phyloP scores from a whole-genome alignment of 1,140 invertebrate species.

The Holotrichia oblita region DNA sequence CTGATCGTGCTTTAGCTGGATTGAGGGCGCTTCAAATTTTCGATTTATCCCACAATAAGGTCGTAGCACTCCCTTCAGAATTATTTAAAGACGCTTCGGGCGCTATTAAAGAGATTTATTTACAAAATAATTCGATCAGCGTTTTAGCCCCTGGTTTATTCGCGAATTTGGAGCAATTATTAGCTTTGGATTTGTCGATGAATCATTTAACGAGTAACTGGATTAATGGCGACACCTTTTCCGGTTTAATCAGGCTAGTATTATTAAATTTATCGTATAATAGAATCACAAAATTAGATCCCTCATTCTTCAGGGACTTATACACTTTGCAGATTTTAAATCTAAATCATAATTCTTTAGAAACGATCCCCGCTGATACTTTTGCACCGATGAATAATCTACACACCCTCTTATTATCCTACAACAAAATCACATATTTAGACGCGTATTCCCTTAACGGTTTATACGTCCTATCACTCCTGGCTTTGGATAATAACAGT shows the following conservation, averaged over 20 bases:
- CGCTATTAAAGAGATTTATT: slow-evolving; percentile 84
- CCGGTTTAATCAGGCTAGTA: slow-evolving; percentile 86
- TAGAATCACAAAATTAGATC: slow-evolving; percentile 80
- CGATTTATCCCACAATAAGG: slow-evolving; percentile 87
- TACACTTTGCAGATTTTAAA: slow-evolving; percentile 86
- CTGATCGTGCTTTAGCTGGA: slow-evolving; percentile 81
- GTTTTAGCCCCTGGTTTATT: slow-evolving; percentile 83
- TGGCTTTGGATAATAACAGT: slow-evolving; percentile 83
- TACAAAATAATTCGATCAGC: slow-evolving; percentile 89
- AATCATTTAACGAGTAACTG: slow-evolving; percentile 87
- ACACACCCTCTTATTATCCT: slow-evolving; percentile 80
- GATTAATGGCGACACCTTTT: slow-evolving; percentile 84
- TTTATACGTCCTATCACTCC: slow-evolving; percentile 77
- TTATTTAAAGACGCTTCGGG: slow-evolving; percentile 81
- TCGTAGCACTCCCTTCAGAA: slow-evolving; percentile 85
- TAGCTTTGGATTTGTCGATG: slow-evolving; percentile 85
- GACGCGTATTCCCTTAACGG: slow-evolving; percentile 82
- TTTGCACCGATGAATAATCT: slow-evolving; percentile 86
- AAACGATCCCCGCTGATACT: slow-evolving; percentile 80
- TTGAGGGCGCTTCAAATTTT: slow-evolving; percentile 81
- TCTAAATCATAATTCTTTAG: slow-evolving; percentile 80
- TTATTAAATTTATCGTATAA: slow-evolving; percentile 88
- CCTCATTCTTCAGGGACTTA: slow-evolving; percentile 80
- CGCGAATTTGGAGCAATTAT: slow-evolving; percentile 83
- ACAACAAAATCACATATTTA: slow-evolving; percentile 80